These are phyloP conservation scores for Crotalus tigris DNA, from an alignment of 2,113 vertebrate species.

Conservation along the genomic window DNA sequence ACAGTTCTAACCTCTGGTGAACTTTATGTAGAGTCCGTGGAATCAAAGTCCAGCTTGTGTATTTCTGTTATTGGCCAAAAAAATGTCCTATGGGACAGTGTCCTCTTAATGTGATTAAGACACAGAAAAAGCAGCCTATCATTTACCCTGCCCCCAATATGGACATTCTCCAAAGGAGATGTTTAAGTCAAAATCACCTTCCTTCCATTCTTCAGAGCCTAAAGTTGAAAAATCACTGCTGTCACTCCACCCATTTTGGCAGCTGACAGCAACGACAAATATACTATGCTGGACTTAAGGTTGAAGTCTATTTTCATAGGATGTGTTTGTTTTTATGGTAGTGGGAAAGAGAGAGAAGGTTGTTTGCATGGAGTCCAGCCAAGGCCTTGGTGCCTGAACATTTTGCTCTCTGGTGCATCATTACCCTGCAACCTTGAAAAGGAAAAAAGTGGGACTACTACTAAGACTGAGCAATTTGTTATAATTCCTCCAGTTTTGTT, in stretches of 20 bases:
- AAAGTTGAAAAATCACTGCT: not conserved
- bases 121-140: not conserved
- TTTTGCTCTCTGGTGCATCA: not conserved
- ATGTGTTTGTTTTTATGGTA: not conserved
- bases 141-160: not conserved
- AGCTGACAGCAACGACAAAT: not conserved
- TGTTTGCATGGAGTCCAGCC: conserved; percentile 1
- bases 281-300: not conserved
- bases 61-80: not conserved
- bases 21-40: not conserved
- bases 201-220: not conserved
- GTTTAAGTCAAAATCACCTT: not conserved
- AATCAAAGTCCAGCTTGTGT: not conserved
- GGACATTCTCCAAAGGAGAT: not conserved
- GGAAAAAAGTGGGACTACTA: not conserved
- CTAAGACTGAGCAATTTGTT: not conserved
- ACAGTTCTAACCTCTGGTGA: not conserved
- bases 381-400: conserved; percentile 5
- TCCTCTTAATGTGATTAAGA: not conserved
- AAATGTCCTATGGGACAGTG: not conserved
- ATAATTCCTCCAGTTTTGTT: not conserved
- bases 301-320: conserved; percentile 8
- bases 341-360: not conserved
- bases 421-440: not conserved
- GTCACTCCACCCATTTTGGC: not conserved